Percentiles rank a stretch among this genome's conserved stretches.
phyloP scores from a whole-genome alignment of 2,113 vertebrate species.

The Athene noctua region DNA sequence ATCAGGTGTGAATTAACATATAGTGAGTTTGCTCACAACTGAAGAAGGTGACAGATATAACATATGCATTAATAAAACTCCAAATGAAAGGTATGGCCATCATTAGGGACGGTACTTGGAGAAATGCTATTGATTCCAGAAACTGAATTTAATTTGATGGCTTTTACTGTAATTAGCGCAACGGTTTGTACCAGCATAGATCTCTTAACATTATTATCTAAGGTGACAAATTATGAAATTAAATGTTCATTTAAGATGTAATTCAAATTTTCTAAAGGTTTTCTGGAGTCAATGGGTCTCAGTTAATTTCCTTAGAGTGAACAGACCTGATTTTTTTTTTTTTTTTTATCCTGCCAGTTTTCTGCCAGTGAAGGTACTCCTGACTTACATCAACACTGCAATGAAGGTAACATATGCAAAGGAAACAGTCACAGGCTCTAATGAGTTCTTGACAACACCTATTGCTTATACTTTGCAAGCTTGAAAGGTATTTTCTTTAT shows the following conservation, averaged over 20 bases:
- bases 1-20: constrained; percentile 81
- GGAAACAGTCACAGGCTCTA: constrained; percentile 9
- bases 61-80: constrained; percentile 71
- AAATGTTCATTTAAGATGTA: constrained; percentile 68
- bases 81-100: constrained; percentile 50
- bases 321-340: neutral
- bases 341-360: neutral
- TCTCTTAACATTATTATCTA: constrained; percentile 71
- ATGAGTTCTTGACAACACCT: constrained; percentile 31
- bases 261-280: constrained; percentile 62
- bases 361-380: neutral
- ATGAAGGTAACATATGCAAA: neutral
- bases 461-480: constrained; percentile 5
- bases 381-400: neutral
- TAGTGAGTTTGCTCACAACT: constrained; percentile 44
- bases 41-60: constrained; percentile 71
- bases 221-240: constrained; percentile 77
- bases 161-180: constrained; percentile 76
- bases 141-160: constrained; percentile 75
- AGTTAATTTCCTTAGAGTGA: constrained; percentile 42
- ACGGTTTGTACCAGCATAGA: constrained; percentile 62
- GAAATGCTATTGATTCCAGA: constrained; percentile 74
- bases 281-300: constrained; percentile 59
- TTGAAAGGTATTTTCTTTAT: constrained; percentile 56
- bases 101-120: constrained; percentile 67